phyloP scores from a whole-genome alignment of 2,113 vertebrate genomes.

The Oryctolagus cuniculus region mOryCun1.1 NC_091444.1:53365501-53366000 shows the following conservation, averaged over 20 bases:
- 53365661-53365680: not conserved
- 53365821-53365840: not conserved
- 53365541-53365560: not conserved
- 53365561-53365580: not conserved
- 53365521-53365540: not conserved
- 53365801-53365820: not conserved
- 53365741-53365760: not conserved
- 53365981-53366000: not conserved
- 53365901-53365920: not conserved
- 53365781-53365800: not conserved
- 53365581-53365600: not conserved
- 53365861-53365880: not conserved
- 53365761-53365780: not conserved
- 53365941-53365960: not conserved
- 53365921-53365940: no score
- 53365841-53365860: slow-evolving; percentile 3
- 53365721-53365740: not conserved
- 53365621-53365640: not conserved
- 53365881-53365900: not conserved
- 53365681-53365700: not conserved
- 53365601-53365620: not conserved
- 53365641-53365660: not conserved
- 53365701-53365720: slow-evolving; percentile 16
- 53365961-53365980: not conserved
- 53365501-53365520: not conserved